phyloP scores from a whole-genome alignment of 1,140 invertebrate species.

The Drepana arcuata region DNA sequence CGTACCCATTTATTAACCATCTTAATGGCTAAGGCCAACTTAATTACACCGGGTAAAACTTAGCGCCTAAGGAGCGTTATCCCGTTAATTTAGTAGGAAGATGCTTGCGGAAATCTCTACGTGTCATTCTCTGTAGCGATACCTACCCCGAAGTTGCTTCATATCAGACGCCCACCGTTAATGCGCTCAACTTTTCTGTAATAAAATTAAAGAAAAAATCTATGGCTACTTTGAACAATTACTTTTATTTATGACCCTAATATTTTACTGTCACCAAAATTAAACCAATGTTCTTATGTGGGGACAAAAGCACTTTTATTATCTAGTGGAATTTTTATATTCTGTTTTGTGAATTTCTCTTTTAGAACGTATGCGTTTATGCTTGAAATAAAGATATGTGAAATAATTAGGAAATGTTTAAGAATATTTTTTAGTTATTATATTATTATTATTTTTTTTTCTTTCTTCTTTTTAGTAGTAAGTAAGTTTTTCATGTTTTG shows the following conservation, averaged over 20 bases:
- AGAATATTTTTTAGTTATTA: too few species aligned
- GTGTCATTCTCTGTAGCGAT: constrained; percentile 41
- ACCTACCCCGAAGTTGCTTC: constrained; percentile 34
- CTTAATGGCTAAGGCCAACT: constrained; percentile 65
- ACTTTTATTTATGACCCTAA: constrained; percentile 57
- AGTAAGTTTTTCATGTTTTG: too few species aligned
- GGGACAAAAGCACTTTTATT: constrained; percentile 37
- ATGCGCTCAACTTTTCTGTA: constrained; percentile 49
- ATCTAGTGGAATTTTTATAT: constrained; percentile 40
- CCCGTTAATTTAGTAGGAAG: constrained; percentile 55
- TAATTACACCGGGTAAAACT: constrained; percentile 63
- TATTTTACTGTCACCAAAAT: constrained; percentile 43
- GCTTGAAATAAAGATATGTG: too few species aligned
- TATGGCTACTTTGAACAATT: constrained; percentile 51
- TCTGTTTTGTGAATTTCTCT: too few species aligned
- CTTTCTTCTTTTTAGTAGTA: too few species aligned
- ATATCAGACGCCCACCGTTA: constrained; percentile 32
- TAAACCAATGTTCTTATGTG: constrained; percentile 35
- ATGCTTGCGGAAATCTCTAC: constrained; percentile 49
- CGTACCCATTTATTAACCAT: constrained; percentile 66
- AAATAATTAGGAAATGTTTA: too few species aligned
- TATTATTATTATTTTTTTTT: too few species aligned
- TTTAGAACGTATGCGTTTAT: too few species aligned
- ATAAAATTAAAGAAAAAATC: constrained; percentile 61
- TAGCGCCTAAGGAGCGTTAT: constrained; percentile 57